Base-by-base conservation (phyloP, 2,888 invertebrate genomes). In the Nomada fucata region DNA sequence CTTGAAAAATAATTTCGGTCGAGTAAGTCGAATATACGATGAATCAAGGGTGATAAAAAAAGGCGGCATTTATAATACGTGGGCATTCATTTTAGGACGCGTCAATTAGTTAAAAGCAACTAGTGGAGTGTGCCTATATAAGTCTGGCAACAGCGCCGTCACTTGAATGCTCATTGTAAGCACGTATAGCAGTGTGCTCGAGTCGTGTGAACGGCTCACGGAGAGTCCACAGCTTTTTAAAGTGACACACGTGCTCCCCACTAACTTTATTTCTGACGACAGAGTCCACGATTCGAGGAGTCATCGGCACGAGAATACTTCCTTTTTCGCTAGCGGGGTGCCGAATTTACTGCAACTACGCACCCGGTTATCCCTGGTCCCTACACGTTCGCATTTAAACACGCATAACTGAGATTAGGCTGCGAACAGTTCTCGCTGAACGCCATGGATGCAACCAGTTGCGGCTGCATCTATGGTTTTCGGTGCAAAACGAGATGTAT, bases 191-290 rank as follows among this genome's bases (percentile, higher is more conserved):
- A 29, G 23, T 57, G 67, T 64, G 44, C n/a, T 36, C 42, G 50
- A 70, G 50, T 55, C 82, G 74, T 68, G 83, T 70, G 83, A 79
- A 57, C 63, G 42, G 63, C 76, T 61, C 74, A 36, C 63, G 42
- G 82, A 81, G 85, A 77, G 76, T 69, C 76, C 80, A 52, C 52
- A 72, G 82, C 85, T 80, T 85, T 85, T 87, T 80, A 79, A 68
- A 74, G 74, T 72, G 76, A 87, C 85, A 75, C 85, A 84, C 84
- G 79, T 86, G 85, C 82, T 85, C 79, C 81, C 79, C 74, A 72
- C 81, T 84, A 81, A 79, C 80, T 87, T 86, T 84, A 86, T 89
- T 89, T 84, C 86, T 79, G 82, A 89, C 86, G 85, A 88, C 82
- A 82, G 82, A 73, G 80, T 79, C 63, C 77, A 69, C 83, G 78